phyloP scores from a whole-genome alignment of 2,113 vertebrate genomes.

The Oncorhynchus kisutch region DNA sequence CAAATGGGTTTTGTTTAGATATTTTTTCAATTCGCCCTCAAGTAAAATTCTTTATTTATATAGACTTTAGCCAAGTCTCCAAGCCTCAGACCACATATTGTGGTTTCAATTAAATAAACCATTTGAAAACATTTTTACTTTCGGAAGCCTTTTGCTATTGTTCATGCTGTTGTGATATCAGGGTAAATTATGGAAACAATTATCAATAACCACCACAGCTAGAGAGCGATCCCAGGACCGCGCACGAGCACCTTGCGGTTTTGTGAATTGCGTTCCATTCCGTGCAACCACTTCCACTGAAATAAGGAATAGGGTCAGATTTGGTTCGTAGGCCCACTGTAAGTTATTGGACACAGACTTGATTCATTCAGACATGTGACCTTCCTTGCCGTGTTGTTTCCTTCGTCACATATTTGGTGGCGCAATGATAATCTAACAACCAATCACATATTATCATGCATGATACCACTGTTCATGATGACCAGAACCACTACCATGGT shows the following conservation, averaged over 20 bases:
- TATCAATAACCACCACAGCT: background rate
- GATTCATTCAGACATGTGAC: slow-evolving; percentile 44
- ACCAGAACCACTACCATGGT: slow-evolving; percentile 34
- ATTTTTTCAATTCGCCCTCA: background rate
- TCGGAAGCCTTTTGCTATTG: background rate
- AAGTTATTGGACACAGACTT: slow-evolving; percentile 12
- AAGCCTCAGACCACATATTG: background rate
- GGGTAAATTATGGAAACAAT: background rate
- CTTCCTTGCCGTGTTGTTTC: background rate
- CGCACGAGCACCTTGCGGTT: slow-evolving; percentile 1
- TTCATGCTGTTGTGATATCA: background rate
- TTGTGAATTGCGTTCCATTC: slow-evolving; percentile 19
- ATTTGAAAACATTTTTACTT: background rate
- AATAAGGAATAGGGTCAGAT: slow-evolving; percentile 40
- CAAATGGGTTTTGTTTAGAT: background rate
- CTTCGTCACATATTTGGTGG: background rate
- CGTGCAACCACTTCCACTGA: slow-evolving; percentile 48
- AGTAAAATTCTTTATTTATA: background rate
- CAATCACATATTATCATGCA: background rate
- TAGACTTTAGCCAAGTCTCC: background rate
- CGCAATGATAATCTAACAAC: background rate
- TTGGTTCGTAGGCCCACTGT: slow-evolving; percentile 22
- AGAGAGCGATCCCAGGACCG: background rate
- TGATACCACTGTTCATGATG: background rate
- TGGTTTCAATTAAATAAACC: background rate